Conservation (phyloP, 2,888 invertebrate genomes). For the Calameuta idolon region DNA sequence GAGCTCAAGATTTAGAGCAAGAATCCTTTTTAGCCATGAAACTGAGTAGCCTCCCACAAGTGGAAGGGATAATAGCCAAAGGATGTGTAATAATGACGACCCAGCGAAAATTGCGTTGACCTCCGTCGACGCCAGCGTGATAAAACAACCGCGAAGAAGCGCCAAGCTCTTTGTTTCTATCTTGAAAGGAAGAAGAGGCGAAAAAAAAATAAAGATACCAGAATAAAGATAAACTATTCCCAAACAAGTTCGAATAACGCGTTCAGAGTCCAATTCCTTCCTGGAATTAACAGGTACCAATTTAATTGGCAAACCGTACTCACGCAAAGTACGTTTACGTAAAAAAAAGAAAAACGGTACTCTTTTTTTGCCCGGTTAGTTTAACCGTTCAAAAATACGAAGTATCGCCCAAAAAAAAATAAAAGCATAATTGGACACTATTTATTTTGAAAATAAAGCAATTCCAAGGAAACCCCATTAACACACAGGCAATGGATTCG, state of each 20-base stretch:
- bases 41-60: slow-evolving; percentile 13
- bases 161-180: background rate
- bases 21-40: slow-evolving; percentile 12
- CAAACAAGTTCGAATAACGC: background rate
- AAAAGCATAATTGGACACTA: background rate
- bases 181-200: background rate
- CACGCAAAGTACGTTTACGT: background rate
- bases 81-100: slow-evolving; percentile 38
- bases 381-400: background rate
- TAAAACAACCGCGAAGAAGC: background rate
- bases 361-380: background rate
- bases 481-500: background rate
- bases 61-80: slow-evolving; percentile 40
- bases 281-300: background rate
- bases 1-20: slow-evolving; percentile 16
- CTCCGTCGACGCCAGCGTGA: slow-evolving; percentile 28
- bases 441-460: background rate
- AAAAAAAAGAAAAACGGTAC: background rate
- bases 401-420: background rate
- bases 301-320: background rate
- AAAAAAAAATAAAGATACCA: background rate
- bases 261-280: background rate
- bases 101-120: slow-evolving; percentile 43
- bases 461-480: background rate
- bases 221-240: background rate